A percentile compares a stretch with the other conserved stretches of the same genome.
Conservation (phyloP, 2,113 vertebrate species). For the Colossoma macropomum region DNA sequence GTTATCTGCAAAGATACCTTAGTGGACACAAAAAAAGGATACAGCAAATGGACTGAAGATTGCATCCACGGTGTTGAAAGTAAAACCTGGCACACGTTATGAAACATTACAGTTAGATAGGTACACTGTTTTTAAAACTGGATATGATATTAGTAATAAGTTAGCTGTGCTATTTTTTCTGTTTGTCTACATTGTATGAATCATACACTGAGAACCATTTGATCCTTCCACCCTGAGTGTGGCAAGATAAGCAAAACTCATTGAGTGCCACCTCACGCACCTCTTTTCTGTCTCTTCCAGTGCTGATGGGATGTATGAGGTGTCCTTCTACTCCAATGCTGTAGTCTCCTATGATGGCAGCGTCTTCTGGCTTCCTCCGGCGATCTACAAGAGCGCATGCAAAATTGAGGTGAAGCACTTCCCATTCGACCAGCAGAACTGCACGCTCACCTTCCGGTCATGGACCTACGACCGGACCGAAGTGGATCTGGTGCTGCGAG, state of each 20-base stretch:
- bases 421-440: constrained; percentile 97
- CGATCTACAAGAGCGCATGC: constrained; percentile 97
- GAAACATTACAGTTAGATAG: no score
- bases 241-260: no score
- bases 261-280: no score
- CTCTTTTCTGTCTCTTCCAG: constrained; percentile 66
- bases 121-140: no score
- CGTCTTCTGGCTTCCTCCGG: constrained; percentile 95
- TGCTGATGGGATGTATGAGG: constrained; percentile 95
- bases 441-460: constrained; percentile 95
- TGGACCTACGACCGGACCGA: constrained; percentile 96
- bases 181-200: background rate
- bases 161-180: no score
- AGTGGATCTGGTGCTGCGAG: constrained; percentile 90
- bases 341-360: constrained; percentile 94
- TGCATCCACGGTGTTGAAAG: no score
- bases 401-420: constrained; percentile 98
- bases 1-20: no score
- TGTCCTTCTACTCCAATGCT: constrained; percentile 97
- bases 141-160: no score
- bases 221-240: background rate
- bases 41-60: no score
- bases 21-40: no score
- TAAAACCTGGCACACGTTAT: no score
- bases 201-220: background rate